A percentile compares a stretch with the other conserved stretches of the same genome.
phyloP scores from a whole-genome alignment of 2,113 vertebrate species.

The Daphoenositta chrysoptera region DNA sequence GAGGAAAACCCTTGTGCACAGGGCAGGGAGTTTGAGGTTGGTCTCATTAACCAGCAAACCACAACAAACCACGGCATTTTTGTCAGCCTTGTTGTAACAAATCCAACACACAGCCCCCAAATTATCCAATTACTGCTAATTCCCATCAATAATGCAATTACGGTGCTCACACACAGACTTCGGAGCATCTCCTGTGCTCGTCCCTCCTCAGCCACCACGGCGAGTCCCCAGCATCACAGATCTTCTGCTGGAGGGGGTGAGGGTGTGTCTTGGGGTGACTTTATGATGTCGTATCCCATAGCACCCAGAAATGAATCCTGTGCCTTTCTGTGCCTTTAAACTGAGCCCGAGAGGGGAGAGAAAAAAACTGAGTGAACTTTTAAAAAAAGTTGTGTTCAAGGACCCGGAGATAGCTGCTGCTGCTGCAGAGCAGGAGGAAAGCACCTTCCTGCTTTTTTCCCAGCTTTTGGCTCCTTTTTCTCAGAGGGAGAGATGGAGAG shows the following conservation, averaged over 20 bases:
- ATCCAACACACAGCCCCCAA: accelerated
- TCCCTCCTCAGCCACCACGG: accelerated
- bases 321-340: no score
- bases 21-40: accelerated
- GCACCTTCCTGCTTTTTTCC: no score
- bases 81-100: background rate
- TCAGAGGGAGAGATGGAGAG: no score
- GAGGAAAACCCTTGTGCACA: background rate
- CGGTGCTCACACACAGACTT: accelerated
- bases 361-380: no score
- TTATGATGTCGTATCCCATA: no score
- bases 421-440: no score
- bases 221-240: background rate
- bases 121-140: background rate
- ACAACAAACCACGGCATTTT: background rate
- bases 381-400: no score
- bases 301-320: no score
- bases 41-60: background rate
- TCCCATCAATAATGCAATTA: background rate
- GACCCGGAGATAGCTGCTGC: no score
- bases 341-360: no score
- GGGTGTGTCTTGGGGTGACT: no score
- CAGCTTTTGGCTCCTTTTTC: no score
- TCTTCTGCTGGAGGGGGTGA: background rate
- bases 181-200: background rate